Percentiles rank a stretch among this genome's conserved stretches.
These are phyloP conservation scores for Heliopora coerulea DNA, from an alignment of 92 coral and sea anemone genomes.

Conservation along the genomic window DNA sequence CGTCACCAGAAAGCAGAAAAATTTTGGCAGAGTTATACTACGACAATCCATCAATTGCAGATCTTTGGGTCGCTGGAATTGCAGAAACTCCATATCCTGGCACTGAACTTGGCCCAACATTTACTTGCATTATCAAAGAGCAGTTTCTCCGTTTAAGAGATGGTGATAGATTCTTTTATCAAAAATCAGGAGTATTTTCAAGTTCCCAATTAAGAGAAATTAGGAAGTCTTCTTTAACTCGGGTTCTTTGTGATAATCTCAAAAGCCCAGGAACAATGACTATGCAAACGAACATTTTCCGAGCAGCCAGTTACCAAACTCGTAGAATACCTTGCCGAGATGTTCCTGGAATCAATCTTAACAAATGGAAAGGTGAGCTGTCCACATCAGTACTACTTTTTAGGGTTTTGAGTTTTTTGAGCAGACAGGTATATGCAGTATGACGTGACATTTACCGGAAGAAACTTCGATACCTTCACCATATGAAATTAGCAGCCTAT, in stretches of 20 bases:
- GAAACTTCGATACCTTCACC: too few species aligned
- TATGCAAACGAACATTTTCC: slow-evolving; percentile 14
- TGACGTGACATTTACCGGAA: too few species aligned
- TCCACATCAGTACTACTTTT: too few species aligned
- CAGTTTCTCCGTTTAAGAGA: slow-evolving; percentile 30
- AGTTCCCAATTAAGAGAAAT: slow-evolving; percentile 34
- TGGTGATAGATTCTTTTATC: slow-evolving; percentile 40
- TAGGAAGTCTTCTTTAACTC: slow-evolving; percentile 22
- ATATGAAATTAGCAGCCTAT: too few species aligned
- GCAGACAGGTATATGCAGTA: too few species aligned
- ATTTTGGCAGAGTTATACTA: slow-evolving; percentile 37
- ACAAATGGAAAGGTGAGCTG: slow-evolving; percentile 23
- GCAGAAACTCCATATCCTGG: slow-evolving; percentile 37
- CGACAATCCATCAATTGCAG: slow-evolving; percentile 41
- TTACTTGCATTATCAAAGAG: slow-evolving; percentile 25
- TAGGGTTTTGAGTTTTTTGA: too few species aligned
- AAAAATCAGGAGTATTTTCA: slow-evolving; percentile 10
- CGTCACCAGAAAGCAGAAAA: not conserved
- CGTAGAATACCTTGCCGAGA: slow-evolving; percentile 7
- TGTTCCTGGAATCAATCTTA: slow-evolving; percentile 24
- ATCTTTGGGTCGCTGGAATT: slow-evolving; percentile 35
- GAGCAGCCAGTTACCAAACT: slow-evolving; percentile 4
- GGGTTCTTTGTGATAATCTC: slow-evolving; percentile 31
- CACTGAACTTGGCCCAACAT: slow-evolving; percentile 28
- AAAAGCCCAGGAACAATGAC: not conserved